A percentile compares a stretch with the other conserved stretches of the same genome.
These are phyloP conservation scores for Heteromurus nitidus DNA, from an alignment of 2,888 invertebrate species.

Conservation along the genomic window DNA sequence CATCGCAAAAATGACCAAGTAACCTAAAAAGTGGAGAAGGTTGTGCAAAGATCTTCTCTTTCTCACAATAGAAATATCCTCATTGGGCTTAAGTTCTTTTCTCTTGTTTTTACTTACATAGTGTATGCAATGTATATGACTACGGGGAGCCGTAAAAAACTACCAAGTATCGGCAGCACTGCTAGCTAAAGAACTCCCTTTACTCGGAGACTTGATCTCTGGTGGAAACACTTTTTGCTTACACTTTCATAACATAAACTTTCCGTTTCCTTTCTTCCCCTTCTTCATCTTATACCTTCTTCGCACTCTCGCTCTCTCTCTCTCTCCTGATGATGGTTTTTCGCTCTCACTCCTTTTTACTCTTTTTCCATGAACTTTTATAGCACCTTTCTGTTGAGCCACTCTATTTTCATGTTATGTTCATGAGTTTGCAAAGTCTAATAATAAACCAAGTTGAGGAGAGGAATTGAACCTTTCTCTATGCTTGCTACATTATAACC, in stretches of 20 bases:
- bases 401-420: slow-evolving; percentile 56
- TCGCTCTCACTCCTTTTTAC: slow-evolving; percentile 10
- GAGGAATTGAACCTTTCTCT: slow-evolving; percentile 36
- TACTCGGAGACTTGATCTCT: slow-evolving; percentile 37
- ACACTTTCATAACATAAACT: slow-evolving; percentile 55
- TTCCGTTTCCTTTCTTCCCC: slow-evolving; percentile 12
- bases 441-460: slow-evolving; percentile 51
- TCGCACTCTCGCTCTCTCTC: slow-evolving; percentile 1
- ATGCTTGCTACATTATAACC: neutral
- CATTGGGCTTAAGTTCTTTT: slow-evolving; percentile 40
- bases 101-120: slow-evolving; percentile 58
- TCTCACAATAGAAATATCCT: slow-evolving; percentile 38
- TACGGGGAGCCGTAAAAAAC: slow-evolving; percentile 61
- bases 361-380: slow-evolving; percentile 49
- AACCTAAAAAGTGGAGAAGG: slow-evolving; percentile 28
- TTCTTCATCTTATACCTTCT: slow-evolving; percentile 38
- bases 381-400: slow-evolving; percentile 49
- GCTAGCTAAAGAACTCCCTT: slow-evolving; percentile 34
- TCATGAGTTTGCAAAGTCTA: slow-evolving; percentile 54
- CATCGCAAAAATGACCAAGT: slow-evolving; percentile 1
- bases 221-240: slow-evolving; percentile 51
- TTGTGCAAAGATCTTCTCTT: slow-evolving; percentile 51
- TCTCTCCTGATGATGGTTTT: slow-evolving; percentile 7
- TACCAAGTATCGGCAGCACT: slow-evolving; percentile 42
- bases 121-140: slow-evolving; percentile 58